A percentile compares a stretch with the other conserved stretches of the same genome.
Evolutionary conservation across 2,797 vertebrate species (phyloP).

Genomic region (Amblyopsis hoosieri): DNA sequence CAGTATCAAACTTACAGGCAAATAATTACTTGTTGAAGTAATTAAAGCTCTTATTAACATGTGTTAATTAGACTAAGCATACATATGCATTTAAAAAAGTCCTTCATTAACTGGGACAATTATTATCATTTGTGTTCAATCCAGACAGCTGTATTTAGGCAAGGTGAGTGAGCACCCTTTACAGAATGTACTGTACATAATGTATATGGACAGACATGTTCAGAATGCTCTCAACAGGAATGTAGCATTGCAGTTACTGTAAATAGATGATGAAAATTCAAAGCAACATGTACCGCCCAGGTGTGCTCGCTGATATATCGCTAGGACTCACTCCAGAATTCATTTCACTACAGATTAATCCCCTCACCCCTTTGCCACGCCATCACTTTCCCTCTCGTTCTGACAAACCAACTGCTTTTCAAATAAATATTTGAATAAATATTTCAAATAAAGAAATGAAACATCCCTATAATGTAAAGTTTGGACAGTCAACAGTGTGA

Average conservation of each 20-base stretch:
- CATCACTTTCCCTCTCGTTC: slow-evolving; percentile 74
- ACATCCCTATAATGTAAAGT: slow-evolving; percentile 79
- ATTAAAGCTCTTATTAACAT: too few relatives aligned
- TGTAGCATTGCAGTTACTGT: slow-evolving; percentile 22
- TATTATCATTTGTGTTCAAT: too few relatives aligned
- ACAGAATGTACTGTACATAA: not conserved
- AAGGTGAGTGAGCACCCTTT: not conserved
- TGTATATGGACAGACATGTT: too few relatives aligned
- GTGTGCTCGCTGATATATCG: slow-evolving; percentile 77
- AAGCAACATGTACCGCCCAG: slow-evolving; percentile 83
- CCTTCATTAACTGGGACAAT: too few relatives aligned
- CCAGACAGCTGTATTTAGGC: too few relatives aligned
- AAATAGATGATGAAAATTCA: slow-evolving; percentile 51
- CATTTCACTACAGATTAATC: slow-evolving; percentile 72
- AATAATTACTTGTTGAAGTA: too few relatives aligned
- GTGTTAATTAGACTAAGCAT: too few relatives aligned
- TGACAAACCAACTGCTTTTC: slow-evolving; percentile 76
- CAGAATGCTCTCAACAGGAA: slow-evolving; percentile 31
- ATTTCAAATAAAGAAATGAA: slow-evolving; percentile 3
- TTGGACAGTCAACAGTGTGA: slow-evolving; percentile 60
- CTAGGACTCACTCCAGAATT: slow-evolving; percentile 36
- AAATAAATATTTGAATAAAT: too few relatives aligned
- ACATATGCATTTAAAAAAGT: too few relatives aligned
- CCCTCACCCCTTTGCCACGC: slow-evolving; percentile 56
- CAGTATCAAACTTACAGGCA: too few relatives aligned